Evolutionary conservation across 2,797 vertebrate species (phyloP).

Genomic region (Argyrosomus regius): DNA sequence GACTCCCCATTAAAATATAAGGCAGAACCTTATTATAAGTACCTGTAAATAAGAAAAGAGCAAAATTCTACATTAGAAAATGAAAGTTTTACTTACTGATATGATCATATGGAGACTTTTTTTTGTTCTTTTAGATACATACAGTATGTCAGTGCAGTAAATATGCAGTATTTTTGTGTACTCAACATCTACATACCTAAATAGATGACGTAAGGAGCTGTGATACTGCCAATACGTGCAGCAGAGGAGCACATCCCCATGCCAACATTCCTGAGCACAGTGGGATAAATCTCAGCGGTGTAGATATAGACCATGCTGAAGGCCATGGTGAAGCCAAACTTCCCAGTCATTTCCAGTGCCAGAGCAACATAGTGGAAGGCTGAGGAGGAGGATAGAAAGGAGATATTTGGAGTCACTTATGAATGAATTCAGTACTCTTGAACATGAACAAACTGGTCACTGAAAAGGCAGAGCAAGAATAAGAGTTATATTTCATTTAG

Average conservation of each 20-base stretch:
- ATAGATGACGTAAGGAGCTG: constrained; percentile 93
- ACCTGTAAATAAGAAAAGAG: constrained; percentile 78
- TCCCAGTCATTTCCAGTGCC: constrained; percentile 91
- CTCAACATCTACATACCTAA: constrained; percentile 80
- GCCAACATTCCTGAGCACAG: constrained; percentile 93
- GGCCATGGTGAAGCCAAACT: constrained; percentile 94
- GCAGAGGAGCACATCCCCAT: constrained; percentile 92
- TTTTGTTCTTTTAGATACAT: neutral
- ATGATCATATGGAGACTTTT: neutral
- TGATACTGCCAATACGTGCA: constrained; percentile 93
- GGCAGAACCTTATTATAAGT: constrained; percentile 91
- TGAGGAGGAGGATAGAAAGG: constrained; percentile 20
- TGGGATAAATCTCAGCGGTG: constrained; percentile 94
- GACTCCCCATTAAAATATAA: constrained; percentile 94
- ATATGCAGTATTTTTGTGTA: neutral
- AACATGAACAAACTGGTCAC: neutral
- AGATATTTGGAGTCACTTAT: neutral
- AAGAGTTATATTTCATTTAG: neutral
- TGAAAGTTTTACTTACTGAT: neutral
- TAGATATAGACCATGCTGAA: constrained; percentile 95
- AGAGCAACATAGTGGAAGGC: constrained; percentile 80
- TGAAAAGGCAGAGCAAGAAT: neutral
- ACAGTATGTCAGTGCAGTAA: neutral
- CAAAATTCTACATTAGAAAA: neutral
- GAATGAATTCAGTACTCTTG: neutral